A percentile compares a stretch with the other conserved stretches of the same genome.
These are phyloP conservation scores for Leptinotarsa haldemani DNA, from an alignment of 2,888 invertebrate species.

Conservation along the genomic window DNA sequence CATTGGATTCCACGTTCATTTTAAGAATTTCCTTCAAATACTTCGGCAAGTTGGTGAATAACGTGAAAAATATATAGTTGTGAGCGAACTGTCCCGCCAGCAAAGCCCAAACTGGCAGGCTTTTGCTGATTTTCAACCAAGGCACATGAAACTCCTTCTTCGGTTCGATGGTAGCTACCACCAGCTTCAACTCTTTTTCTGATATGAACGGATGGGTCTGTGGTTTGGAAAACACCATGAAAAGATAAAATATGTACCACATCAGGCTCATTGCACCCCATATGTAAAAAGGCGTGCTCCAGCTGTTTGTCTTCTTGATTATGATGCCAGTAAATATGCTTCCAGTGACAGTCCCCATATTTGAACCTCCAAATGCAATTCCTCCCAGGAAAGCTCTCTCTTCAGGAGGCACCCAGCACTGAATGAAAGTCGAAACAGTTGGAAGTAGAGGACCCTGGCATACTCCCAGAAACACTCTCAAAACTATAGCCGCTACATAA, in stretches of 20 bases:
- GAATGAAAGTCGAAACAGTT: conserved; percentile 63
- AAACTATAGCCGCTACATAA: conserved; percentile 73
- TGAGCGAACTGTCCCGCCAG: conserved; percentile 76
- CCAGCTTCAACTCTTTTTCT: conserved; percentile 38
- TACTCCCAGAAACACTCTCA: conserved; percentile 76
- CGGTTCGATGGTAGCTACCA: conserved; percentile 27
- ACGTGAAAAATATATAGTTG: conserved; percentile 75
- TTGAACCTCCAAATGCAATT: conserved; percentile 81
- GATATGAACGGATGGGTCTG: conserved; percentile 65
- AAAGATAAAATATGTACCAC: conserved; percentile 71
- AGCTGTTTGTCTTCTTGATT: conserved; percentile 73
- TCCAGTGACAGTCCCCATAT: conserved; percentile 75
- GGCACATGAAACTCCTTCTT: conserved; percentile 33
- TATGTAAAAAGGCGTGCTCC: conserved; percentile 84
- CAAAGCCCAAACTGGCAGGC: conserved; percentile 56
- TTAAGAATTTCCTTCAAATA: conserved; percentile 75
- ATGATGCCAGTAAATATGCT: conserved; percentile 74
- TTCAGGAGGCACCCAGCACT: conserved; percentile 82
- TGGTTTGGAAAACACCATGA: conserved; percentile 69
- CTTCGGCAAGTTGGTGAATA: conserved; percentile 75
- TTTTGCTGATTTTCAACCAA: conserved; percentile 29
- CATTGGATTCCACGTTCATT: conserved; percentile 72
- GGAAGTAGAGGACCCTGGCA: conserved; percentile 86
- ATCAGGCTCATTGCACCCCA: conserved; percentile 80
- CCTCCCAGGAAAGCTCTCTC: conserved; percentile 82